A percentile compares a stretch with the other conserved stretches of the same genome.
Evolutionary conservation across 2,113 vertebrate species (phyloP).

Genomic region (Marmota flaviventris): DNA sequence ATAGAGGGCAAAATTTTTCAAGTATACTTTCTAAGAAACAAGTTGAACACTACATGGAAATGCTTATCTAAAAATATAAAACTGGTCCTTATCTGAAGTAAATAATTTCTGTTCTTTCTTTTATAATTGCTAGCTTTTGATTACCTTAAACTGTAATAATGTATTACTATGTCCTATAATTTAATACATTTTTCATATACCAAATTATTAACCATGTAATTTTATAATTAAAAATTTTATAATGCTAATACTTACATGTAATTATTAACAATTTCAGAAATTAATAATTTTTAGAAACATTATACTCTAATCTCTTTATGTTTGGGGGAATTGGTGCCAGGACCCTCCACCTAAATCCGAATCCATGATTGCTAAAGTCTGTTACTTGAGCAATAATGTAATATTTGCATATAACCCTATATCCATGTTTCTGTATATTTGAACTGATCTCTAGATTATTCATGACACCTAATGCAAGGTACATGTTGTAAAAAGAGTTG

Average conservation of each 20-base stretch:
- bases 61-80: slow-evolving; percentile 13
- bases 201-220: too few species aligned
- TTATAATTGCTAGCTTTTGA: not conserved
- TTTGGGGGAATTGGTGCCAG: not conserved
- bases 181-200: slow-evolving; percentile 27
- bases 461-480: not conserved
- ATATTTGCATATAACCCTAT: not conserved
- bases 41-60: not conserved
- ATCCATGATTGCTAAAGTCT: not conserved
- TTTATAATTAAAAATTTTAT: too few species aligned
- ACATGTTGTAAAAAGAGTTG: not conserved
- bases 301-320: not conserved
- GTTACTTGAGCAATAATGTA: not conserved
- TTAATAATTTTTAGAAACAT: not conserved
- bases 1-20: not conserved
- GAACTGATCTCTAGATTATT: not conserved
- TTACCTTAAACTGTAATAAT: not conserved
- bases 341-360: not conserved
- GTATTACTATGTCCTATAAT: not conserved
- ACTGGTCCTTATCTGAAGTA: not conserved
- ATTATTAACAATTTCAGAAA: not conserved
- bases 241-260: too few species aligned
- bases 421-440: not conserved
- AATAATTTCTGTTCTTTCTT: not conserved
- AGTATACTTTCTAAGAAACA: slow-evolving; percentile 6